Evolutionary conservation across 2,797 vertebrate species (phyloP).

Genomic region (Hypotaenidia okinawae): DNA sequence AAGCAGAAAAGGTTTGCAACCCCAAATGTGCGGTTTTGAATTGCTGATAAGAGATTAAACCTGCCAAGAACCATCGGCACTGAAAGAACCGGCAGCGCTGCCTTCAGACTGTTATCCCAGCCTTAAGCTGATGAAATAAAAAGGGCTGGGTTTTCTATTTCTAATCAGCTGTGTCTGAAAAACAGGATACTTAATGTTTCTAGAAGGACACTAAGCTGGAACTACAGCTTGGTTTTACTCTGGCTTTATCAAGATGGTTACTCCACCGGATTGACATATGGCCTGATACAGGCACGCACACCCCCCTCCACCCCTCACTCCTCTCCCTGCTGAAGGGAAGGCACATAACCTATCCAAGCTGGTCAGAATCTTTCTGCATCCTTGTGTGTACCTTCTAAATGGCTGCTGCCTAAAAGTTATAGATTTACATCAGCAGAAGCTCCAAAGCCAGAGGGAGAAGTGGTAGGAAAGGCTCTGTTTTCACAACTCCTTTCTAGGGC

Average conservation of each 20-base stretch:
- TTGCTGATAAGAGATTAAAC: slow-evolving; percentile 18
- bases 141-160: background rate
- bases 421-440: background rate
- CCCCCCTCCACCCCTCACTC: background rate
- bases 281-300: rapidly evolving
- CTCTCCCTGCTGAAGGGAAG: background rate
- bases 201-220: background rate
- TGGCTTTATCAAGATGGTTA: background rate
- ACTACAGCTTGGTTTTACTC: slow-evolving; percentile 8
- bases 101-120: slow-evolving; percentile 9
- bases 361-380: background rate
- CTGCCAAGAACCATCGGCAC: background rate
- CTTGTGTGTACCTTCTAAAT: background rate
- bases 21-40: background rate
- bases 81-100: background rate
- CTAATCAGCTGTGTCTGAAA: slow-evolving; percentile 28
- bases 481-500: background rate
- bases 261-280: background rate
- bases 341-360: background rate
- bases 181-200: slow-evolving; percentile 43
- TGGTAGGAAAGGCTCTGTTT: background rate
- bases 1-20: slow-evolving; percentile 27
- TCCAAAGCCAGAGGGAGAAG: background rate
- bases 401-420: background rate
- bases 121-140: background rate